A percentile compares a stretch with the other conserved stretches of the same genome.
These are phyloP conservation scores for Echinops telfairi DNA, from an alignment of 2,113 vertebrate genomes.

Conservation along the genomic window DNA sequence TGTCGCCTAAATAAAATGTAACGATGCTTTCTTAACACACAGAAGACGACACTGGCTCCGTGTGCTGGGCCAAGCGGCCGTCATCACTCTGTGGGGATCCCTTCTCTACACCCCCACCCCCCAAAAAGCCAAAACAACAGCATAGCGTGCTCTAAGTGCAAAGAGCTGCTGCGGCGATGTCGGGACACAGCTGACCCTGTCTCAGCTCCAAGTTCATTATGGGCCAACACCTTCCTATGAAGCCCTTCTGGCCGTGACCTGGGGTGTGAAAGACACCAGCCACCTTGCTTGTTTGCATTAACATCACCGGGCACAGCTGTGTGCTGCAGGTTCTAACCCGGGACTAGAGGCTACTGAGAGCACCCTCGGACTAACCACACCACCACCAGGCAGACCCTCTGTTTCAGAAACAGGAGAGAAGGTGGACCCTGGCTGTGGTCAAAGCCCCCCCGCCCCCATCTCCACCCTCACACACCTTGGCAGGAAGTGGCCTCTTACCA, in stretches of 20 bases:
- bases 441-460: neutral
- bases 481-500: conserved; percentile 87
- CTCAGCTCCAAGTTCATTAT: neutral
- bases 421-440: neutral
- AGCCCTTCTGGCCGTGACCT: neutral
- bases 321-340: neutral
- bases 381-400: neutral
- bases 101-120: too few species aligned
- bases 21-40: neutral
- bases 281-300: neutral
- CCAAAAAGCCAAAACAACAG: neutral
- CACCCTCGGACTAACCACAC: neutral
- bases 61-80: neutral
- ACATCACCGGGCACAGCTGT: neutral
- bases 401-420: neutral
- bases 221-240: neutral
- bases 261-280: neutral
- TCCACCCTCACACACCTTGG: neutral
- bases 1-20: neutral
- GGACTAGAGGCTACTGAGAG: neutral
- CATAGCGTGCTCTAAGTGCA: neutral
- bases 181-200: neutral
- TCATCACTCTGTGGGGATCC: too few species aligned
- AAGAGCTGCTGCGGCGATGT: neutral
- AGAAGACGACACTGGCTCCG: neutral